Evolutionary conservation across 2,888 invertebrate genomes (phyloP), one percentile per base, ranked within the genome.

Genomic region (Elysia crispata): DNA sequence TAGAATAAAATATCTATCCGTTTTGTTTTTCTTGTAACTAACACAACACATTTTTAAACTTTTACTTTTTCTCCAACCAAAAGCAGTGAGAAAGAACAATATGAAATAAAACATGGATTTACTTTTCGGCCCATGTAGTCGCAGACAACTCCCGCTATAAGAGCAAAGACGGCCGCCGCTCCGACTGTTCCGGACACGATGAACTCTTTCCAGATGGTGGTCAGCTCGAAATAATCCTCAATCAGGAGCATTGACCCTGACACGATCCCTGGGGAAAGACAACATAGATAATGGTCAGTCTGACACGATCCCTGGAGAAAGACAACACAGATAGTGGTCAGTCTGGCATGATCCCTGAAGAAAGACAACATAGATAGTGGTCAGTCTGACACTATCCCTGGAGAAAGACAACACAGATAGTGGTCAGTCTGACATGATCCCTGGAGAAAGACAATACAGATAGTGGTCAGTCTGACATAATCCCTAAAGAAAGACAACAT

Each of bases 331-430:
- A 91, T 84, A 23, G 89, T 90, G 70, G 83, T 87, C 66, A 93
- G 87, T 1, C 93, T 0, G 94, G 93, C 13, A 94, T 93, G 49
- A 94, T 93, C 11, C 94, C 94, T 0, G 87, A 86, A 66, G 87
- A 86, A 77, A n/a, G n/a, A n/a, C n/a, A n/a, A n/a, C 86, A 87
- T 30, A 93, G 28, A 91, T 84, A 23, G 89, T 90, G 70, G 83
- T 87, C 66, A 93, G 87, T 1, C 93, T 0, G 94, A 94, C 13
- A 94, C 93, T 41, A 94, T 93, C 11, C 94, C 94, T 0, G 87
- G 86, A 66, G 87, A 86, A 77, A n/a, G n/a, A n/a, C n/a, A n/a
- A n/a, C 86, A 87, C 25, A 64, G 25, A 18, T 11, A 25, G n/a
- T n/a, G n/a, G n/a, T n/a, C n/a, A n/a, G n/a, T n/a, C n/a, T n/a